Base-by-base conservation (phyloP, 2,113 vertebrate genomes). In the Corydoras sp. region DNA sequence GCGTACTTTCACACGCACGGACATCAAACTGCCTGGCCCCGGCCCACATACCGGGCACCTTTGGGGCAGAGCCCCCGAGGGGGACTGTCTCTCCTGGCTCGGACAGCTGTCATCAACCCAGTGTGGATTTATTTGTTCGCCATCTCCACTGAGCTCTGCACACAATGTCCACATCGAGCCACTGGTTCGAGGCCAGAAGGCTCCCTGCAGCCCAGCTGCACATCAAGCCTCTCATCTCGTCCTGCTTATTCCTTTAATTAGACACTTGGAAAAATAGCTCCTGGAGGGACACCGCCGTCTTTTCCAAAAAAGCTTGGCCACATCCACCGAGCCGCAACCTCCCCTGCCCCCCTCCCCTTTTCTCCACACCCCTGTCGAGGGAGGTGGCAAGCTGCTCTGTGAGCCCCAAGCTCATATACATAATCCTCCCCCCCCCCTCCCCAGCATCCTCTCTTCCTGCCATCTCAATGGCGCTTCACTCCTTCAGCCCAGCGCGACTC, bases 361-460 rank as follows among this genome's bases (percentile, higher is more conserved):
- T 62, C 81, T 78, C 67, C 58, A 72, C 71, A 68, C 53, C 63
- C 71, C 68, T 71, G 76, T 72, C 69, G 11, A 67, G 61, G 72
- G 71, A 86, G 81, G 82, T 84, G 83, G 82, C 77, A 81, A 78
- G 76, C 84, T 79, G 80, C 82, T 77, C 79, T 75, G 51, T 74
- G 82, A 84, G 81, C 82, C 83, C 53, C 79, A 69, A 58, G 81
- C 85, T 88, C 84, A 87, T 88, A 85, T 86, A 80, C 85, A 89
- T 86, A 90, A 89, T 89, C 85, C 85, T 80, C 75, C 81, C 73
- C 77, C 82, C 81, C 71, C 81, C 70, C 79, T 66, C 75, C 73
- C 79, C 68, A 59, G 67, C 68, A 68, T 55, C 43, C 70, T 30
- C 15, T 60, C 65, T 70, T 68, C 72, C 72, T 74, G 72, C 72